These are phyloP conservation scores for Poecilobothrus nobilitatus DNA, from an alignment of 2,888 invertebrate species.

Conservation along the genomic window DNA sequence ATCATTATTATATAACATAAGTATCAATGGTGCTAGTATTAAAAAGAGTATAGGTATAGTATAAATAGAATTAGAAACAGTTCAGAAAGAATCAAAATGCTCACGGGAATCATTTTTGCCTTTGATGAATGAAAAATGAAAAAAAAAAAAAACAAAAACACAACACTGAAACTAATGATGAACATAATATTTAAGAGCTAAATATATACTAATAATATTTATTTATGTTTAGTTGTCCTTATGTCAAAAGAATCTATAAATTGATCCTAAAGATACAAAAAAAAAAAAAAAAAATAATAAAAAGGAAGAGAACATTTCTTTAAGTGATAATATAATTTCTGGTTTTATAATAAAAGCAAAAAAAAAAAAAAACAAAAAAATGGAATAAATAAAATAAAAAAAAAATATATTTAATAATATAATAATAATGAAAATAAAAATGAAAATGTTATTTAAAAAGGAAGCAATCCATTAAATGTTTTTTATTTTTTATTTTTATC, in stretches of 20 bases:
- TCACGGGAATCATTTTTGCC: neutral
- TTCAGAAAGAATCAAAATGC: neutral
- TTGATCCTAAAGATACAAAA: neutral
- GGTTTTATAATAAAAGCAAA: neutral
- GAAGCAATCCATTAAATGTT: neutral
- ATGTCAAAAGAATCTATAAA: neutral
- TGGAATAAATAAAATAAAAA: neutral
- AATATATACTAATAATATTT: neutral
- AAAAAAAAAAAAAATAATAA: neutral
- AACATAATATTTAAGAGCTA: no score
- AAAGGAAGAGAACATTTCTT: neutral
- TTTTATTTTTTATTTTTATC: neutral
- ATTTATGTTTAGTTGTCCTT: neutral
- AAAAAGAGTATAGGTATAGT: neutral
- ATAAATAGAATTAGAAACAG: neutral
- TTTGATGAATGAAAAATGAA: neutral
- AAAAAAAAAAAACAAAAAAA: neutral
- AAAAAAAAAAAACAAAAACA: no score
- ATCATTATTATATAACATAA: no score
- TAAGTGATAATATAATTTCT: constrained; percentile 6
- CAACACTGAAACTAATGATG: no score
- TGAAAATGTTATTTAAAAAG: constrained; percentile 1
- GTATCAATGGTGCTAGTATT: neutral
- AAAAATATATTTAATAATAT: neutral
- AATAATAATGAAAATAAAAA: neutral